Evolutionary conservation across 2,888 invertebrate genomes (phyloP), one percentile per base, ranked within the genome.

Genomic region (Epirrhoe tristata): DNA sequence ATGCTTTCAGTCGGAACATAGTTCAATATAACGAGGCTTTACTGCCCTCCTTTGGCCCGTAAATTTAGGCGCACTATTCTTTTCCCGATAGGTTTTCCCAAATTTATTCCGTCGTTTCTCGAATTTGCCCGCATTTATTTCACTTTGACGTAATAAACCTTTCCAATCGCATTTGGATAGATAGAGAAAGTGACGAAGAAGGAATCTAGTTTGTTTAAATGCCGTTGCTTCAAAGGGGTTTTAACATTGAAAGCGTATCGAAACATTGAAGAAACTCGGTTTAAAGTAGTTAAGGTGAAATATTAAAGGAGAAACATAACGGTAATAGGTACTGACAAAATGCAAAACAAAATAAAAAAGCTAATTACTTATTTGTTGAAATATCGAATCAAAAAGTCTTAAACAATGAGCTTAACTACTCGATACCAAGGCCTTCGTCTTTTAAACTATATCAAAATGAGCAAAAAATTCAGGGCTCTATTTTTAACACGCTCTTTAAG

Each of bases 21-120:
- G 89, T 84, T 91, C 90, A 91, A 83, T 76, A 81, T 91, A 93
- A 92, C 90, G 89, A 92, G 90, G 82, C 84, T 89, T 91, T 91
- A 91, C 88, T 82, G 87, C 82, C 83, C 91, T 87, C 89, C 82
- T 77, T 76, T 75, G 84, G 82, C 84, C 87, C 87, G 87, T 92
- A 92, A 92, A 91, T 93, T 88, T 84, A 81, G 84, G 79, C 85
- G 78, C 87, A 88, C 91, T 89, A 91, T 92, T 90, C 91, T 90
- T 91, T 88, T 81, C 84, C 85, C 87, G 81, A 87, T 88, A 88
- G 88, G 85, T 85, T 89, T 85, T 83, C 81, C 81, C 79, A 86
- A 90, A 91, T 90, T 87, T 91, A 91, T 91, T 87, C 86, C 81
- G 78, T 81, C 81, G 78, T 80, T 75, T 76, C 71, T 74, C 77